A percentile compares a stretch with the other conserved stretches of the same genome.
These are phyloP conservation scores for Semicossyphus pulcher DNA, from an alignment of 2,113 vertebrate genomes.

Conservation along the genomic window DNA sequence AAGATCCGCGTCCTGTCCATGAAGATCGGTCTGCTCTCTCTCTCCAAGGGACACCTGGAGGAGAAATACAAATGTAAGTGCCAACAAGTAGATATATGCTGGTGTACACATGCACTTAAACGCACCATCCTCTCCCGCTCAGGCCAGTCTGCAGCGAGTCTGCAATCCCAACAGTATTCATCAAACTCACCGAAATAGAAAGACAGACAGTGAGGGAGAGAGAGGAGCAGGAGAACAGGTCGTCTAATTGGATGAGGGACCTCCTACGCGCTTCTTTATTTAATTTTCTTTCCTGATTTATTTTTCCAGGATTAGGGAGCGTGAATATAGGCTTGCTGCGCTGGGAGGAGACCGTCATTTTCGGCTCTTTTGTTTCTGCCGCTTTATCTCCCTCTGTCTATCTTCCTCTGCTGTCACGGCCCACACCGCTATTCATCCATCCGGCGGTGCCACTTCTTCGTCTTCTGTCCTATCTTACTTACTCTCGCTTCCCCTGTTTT, in stretches of 20 bases:
- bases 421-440: constrained; percentile 59
- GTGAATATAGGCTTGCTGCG: constrained; percentile 55
- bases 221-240: constrained; percentile 32
- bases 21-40: constrained; percentile 95
- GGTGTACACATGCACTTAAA: constrained; percentile 10
- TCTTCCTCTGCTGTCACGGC: constrained; percentile 62
- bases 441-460: constrained; percentile 58
- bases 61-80: constrained; percentile 98
- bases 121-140: constrained; percentile 23
- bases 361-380: constrained; percentile 53
- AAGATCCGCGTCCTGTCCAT: constrained; percentile 95
- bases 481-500: constrained; percentile 29
- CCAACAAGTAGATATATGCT: constrained; percentile 4
- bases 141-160: neutral
- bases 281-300: constrained; percentile 65
- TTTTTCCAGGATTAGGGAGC: constrained; percentile 65
- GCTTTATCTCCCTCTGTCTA: constrained; percentile 54
- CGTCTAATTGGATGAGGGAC: constrained; percentile 78
- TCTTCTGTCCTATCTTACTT: constrained; percentile 55
- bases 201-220: neutral
- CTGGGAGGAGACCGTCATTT: constrained; percentile 61
- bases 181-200: constrained; percentile 47
- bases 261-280: constrained; percentile 69
- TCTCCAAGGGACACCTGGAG: constrained; percentile 95
- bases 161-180: constrained; percentile 59